Percentiles rank a stretch among this genome's conserved stretches.
These are phyloP conservation scores for Polyergus mexicanus DNA, from an alignment of 1,140 invertebrate species.

Conservation along the genomic window DNA sequence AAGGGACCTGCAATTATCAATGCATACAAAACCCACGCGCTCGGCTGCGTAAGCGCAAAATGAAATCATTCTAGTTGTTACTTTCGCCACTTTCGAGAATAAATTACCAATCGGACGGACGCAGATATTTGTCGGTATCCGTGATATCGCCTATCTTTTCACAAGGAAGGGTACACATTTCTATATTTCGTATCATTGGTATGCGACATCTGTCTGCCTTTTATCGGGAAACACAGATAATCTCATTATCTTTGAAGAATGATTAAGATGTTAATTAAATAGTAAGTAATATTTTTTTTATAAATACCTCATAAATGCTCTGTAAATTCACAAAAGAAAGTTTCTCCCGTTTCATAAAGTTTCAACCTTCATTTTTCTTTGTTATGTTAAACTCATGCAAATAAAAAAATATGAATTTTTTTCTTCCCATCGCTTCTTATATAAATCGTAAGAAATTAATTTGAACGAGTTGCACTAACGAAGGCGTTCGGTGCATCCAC, in stretches of 20 bases:
- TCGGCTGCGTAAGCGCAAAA: conserved; percentile 19
- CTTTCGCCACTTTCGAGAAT: neutral
- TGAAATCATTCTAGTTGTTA: conserved; percentile 30
- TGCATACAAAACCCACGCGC: conserved; percentile 31
- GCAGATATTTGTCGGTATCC: neutral
- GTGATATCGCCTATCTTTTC: neutral
- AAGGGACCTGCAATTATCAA: conserved; percentile 58
- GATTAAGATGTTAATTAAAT: conserved; percentile 34
- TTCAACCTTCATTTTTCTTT: neutral
- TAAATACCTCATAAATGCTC: neutral
- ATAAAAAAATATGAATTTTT: neutral
- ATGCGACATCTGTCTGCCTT: conserved; percentile 6
- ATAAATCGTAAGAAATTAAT: conserved; percentile 17
- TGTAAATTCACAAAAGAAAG: neutral
- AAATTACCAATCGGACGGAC: neutral
- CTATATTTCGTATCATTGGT: neutral
- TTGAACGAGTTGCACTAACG: neutral
- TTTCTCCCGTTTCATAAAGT: neutral
- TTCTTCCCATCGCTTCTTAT: neutral
- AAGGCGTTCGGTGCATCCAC: neutral
- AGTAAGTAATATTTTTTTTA: neutral
- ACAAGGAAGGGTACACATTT: neutral
- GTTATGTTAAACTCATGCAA: neutral
- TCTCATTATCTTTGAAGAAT: conserved; percentile 21
- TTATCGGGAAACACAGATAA: conserved; percentile 5